phyloP scores from a whole-genome alignment of 2,113 vertebrate species.

The Cyanoramphus novaezelandiae region DNA sequence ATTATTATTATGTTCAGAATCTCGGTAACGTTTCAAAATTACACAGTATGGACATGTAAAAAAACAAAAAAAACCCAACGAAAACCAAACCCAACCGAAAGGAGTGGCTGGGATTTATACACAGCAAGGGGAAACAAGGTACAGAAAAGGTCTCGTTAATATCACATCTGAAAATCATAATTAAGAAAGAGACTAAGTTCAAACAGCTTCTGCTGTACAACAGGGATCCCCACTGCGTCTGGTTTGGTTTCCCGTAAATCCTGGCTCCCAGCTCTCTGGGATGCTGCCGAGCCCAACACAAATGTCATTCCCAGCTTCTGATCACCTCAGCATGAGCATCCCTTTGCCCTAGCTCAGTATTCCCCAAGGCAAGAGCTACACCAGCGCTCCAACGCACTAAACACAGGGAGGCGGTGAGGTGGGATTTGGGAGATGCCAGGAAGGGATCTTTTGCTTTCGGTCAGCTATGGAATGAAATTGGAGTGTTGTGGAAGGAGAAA shows the following conservation, averaged over 20 bases:
- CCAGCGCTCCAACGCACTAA: neutral
- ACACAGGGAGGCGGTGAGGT: neutral
- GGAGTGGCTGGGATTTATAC: slow-evolving; percentile 74
- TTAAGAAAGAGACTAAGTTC: slow-evolving; percentile 29
- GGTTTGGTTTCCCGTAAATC: neutral
- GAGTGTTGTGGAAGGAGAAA: neutral
- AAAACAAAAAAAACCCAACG: neutral
- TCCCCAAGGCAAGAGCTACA: neutral
- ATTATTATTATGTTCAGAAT: slow-evolving; percentile 77
- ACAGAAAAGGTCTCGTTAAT: slow-evolving; percentile 71
- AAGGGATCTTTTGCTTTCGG: neutral
- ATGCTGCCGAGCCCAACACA: neutral
- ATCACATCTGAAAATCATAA: slow-evolving; percentile 52
- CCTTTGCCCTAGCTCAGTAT: neutral
- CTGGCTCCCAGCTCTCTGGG: neutral
- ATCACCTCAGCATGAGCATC: neutral
- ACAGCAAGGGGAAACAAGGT: slow-evolving; percentile 78
- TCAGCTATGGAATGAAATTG: rapidly evolving
- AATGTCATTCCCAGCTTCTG: neutral
- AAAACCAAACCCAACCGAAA: neutral
- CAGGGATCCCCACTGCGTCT: neutral
- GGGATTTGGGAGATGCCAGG: neutral
- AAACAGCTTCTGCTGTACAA: slow-evolving; percentile 3
- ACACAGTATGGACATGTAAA: slow-evolving; percentile 84
- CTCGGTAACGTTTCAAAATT: slow-evolving; percentile 84